Percentiles rank a stretch among this genome's conserved stretches.
These are phyloP conservation scores for Papilio demoleus DNA, from an alignment of 2,888 invertebrate genomes.

Conservation along the genomic window DNA sequence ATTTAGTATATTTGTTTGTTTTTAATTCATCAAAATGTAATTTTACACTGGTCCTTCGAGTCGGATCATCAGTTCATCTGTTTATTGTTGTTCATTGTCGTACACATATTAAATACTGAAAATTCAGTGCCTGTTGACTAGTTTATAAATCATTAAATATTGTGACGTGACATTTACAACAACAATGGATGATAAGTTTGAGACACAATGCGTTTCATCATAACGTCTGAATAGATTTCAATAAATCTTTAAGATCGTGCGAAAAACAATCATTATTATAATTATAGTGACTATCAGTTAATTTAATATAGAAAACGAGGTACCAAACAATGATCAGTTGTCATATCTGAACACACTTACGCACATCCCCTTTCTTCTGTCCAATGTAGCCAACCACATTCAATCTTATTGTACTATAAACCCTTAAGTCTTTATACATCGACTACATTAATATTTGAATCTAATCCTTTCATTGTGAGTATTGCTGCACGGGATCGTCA, in stretches of 20 bases:
- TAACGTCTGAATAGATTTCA: background rate
- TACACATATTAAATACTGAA: background rate
- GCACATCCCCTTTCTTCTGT: background rate
- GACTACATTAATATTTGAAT: too few relatives aligned
- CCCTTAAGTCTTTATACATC: too few relatives aligned
- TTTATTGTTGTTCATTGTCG: background rate
- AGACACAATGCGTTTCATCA: slow-evolving; percentile 5
- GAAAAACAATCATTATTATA: slow-evolving; percentile 2
- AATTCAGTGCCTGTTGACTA: background rate
- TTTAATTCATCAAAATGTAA: too few relatives aligned
- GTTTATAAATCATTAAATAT: slow-evolving; percentile 12
- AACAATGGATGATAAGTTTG: slow-evolving; percentile 14
- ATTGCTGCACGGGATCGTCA: too few relatives aligned
- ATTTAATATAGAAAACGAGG: background rate
- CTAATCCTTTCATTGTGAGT: too few relatives aligned
- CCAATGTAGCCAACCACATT: too few relatives aligned
- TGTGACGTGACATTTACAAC: slow-evolving; percentile 6
- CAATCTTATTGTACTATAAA: too few relatives aligned
- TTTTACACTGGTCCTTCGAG: too few relatives aligned
- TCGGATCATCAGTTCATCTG: background rate
- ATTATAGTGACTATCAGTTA: background rate
- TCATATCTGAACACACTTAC: background rate
- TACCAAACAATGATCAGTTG: background rate
- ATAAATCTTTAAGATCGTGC: slow-evolving; percentile 6
- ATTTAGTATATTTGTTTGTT: too few relatives aligned